These are phyloP conservation scores for Lepus europaeus DNA, from an alignment of 2,113 vertebrate genomes.

Conservation along the genomic window DNA sequence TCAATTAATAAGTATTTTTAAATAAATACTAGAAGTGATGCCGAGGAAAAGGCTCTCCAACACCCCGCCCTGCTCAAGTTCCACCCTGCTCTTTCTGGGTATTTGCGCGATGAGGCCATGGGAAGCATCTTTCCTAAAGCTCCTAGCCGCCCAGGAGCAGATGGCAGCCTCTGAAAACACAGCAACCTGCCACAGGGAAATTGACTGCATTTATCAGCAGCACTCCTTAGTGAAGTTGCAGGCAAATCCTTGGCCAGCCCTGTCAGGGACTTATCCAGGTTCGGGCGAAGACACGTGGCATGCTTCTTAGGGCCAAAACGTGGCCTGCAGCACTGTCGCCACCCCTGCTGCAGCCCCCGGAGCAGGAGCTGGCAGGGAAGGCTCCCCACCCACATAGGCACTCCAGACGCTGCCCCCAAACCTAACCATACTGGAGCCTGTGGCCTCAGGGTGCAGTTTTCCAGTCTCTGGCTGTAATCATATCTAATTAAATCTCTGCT, in stretches of 20 bases:
- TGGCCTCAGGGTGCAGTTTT: not conserved
- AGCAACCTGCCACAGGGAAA: not conserved
- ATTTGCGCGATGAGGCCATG: not conserved
- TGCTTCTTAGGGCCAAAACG: not conserved
- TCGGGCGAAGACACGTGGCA: not conserved
- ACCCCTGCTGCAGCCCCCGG: fast-evolving
- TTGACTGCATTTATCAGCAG: not conserved
- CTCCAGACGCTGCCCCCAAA: not conserved
- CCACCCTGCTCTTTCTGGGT: not conserved
- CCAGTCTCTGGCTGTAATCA: slow-evolving; percentile 10
- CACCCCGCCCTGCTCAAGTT: not conserved
- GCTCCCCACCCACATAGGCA: not conserved
- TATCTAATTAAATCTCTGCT: slow-evolving; percentile 30
- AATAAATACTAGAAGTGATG: too few relatives aligned
- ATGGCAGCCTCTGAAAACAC: not conserved
- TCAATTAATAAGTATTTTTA: too few relatives aligned
- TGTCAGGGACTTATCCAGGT: not conserved
- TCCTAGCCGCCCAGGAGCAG: not conserved
- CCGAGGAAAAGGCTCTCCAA: not conserved
- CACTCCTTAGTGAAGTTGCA: not conserved
- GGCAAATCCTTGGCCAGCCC: not conserved
- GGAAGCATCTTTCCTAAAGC: not conserved
- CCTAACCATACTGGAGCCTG: not conserved
- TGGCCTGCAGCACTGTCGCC: not conserved
- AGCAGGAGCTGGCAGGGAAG: not conserved